A percentile compares a stretch with the other conserved stretches of the same genome.
phyloP scores from a whole-genome alignment of 2,797 vertebrate genomes.

The Macroramphosus scolopax region DNA sequence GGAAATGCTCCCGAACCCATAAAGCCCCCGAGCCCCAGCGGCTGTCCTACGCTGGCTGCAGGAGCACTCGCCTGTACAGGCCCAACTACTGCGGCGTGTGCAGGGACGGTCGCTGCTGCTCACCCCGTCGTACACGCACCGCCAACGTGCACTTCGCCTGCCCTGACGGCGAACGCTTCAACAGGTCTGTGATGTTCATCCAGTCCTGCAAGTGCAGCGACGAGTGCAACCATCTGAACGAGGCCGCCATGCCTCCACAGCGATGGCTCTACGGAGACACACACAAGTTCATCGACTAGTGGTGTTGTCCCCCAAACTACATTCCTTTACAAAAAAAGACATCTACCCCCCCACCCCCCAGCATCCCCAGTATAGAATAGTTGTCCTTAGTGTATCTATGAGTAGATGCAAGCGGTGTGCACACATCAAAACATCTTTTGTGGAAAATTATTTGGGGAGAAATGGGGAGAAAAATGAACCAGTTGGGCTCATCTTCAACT shows the following conservation, averaged over 20 bases:
- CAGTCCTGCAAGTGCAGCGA: conserved; percentile 76
- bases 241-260: conserved; percentile 68
- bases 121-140: conserved; percentile 69
- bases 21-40: conserved; percentile 51
- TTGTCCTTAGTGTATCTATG: conserved; percentile 59
- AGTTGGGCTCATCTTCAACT: conserved; percentile 15
- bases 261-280: conserved; percentile 75
- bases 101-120: conserved; percentile 71
- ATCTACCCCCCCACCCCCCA: conserved; percentile 31
- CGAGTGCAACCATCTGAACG: conserved; percentile 70
- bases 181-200: conserved; percentile 73
- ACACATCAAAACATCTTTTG: conserved; percentile 19
- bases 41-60: conserved; percentile 66
- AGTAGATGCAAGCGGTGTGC: conserved; percentile 54
- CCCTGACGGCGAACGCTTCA: conserved; percentile 66
- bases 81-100: conserved; percentile 76
- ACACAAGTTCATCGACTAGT: conserved; percentile 71
- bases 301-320: conserved; percentile 12
- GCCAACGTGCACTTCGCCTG: conserved; percentile 69
- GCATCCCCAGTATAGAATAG: conserved; percentile 64
- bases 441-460: conserved; percentile 42
- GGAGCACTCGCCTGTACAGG: conserved; percentile 67
- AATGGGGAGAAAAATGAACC: conserved; percentile 28
- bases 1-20: conserved; percentile 67
- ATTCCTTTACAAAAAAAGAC: conserved; percentile 38